phyloP scores from a whole-genome alignment of 2,113 vertebrate species.

The Peromyscus leucopus region DNA sequence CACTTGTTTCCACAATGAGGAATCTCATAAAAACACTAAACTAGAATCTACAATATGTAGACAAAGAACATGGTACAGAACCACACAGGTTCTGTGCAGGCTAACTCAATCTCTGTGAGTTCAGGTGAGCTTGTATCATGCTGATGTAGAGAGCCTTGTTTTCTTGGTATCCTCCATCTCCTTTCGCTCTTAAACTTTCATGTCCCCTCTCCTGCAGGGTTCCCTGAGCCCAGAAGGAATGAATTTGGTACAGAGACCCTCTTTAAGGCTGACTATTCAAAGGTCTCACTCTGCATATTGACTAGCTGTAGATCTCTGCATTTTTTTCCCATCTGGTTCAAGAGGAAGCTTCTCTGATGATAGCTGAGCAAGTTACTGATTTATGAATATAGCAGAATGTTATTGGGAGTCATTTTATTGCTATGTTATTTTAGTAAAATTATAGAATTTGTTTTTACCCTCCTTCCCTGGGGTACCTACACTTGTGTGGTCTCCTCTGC shows the following conservation, averaged over 20 bases:
- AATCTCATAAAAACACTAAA: neutral
- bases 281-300: neutral
- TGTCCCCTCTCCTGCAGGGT: fast-evolving
- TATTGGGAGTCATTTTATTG: neutral
- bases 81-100: neutral
- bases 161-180: neutral
- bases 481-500: neutral
- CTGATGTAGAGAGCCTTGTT: neutral
- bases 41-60: neutral
- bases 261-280: neutral
- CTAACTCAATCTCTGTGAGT: neutral
- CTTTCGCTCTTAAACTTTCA: neutral
- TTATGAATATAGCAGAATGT: neutral
- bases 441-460: neutral
- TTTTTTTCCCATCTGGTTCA: neutral
- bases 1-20: neutral
- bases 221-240: neutral
- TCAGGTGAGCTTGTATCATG: neutral
- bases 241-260: neutral
- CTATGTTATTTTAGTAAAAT: neutral
- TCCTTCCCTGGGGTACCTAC: fast-evolving
- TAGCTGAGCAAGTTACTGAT: neutral
- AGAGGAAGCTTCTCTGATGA: neutral
- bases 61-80: neutral
- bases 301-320: too few species aligned